phyloP scores from a whole-genome alignment of 30 jellyfish, hydroid and myxozoan genomes.

The Aurelia aurita complex sp. Pacific region DNA sequence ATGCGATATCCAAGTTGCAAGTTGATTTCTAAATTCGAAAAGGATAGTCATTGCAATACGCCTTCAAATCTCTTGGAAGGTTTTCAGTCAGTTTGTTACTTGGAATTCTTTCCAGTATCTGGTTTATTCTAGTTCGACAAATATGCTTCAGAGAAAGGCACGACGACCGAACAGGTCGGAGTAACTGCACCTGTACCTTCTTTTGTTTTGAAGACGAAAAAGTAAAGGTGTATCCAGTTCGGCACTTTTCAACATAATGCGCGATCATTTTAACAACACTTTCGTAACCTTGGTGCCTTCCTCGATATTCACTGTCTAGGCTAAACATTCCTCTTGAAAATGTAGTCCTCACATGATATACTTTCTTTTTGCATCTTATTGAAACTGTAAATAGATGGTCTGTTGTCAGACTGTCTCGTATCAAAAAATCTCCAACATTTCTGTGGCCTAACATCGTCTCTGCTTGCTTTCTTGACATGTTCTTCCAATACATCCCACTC shows the following conservation, averaged over 20 bases:
- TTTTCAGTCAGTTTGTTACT: neutral
- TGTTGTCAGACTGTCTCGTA: conserved; percentile 37
- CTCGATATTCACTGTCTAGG: conserved; percentile 34
- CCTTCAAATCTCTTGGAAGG: conserved; percentile 16
- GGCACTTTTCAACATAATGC: conserved; percentile 26
- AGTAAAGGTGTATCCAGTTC: neutral
- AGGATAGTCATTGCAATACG: conserved; percentile 33
- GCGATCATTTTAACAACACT: conserved; percentile 26
- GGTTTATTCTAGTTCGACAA: conserved; percentile 41
- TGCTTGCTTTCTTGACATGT: conserved; percentile 30
- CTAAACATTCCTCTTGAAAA: conserved; percentile 39
- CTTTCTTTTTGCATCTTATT: conserved; percentile 20
- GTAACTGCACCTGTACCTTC: conserved; percentile 7
- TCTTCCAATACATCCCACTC: conserved; percentile 65
- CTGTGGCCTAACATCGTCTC: conserved; percentile 8
- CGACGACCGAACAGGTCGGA: conserved; percentile 30
- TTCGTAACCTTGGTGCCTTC: conserved; percentile 18
- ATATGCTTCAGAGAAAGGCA: conserved; percentile 46
- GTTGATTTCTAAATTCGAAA: neutral
- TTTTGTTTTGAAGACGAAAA: conserved; percentile 7
- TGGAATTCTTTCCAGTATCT: neutral
- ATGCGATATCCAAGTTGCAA: too few species aligned
- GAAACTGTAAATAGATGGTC: conserved; percentile 29
- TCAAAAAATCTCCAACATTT: conserved; percentile 39
- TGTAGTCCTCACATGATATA: conserved; percentile 29